Evolutionary conservation across 2,797 vertebrate species (phyloP), one percentile per base, ranked within the genome.

Genomic region (Clarias platycephalus): DNA sequence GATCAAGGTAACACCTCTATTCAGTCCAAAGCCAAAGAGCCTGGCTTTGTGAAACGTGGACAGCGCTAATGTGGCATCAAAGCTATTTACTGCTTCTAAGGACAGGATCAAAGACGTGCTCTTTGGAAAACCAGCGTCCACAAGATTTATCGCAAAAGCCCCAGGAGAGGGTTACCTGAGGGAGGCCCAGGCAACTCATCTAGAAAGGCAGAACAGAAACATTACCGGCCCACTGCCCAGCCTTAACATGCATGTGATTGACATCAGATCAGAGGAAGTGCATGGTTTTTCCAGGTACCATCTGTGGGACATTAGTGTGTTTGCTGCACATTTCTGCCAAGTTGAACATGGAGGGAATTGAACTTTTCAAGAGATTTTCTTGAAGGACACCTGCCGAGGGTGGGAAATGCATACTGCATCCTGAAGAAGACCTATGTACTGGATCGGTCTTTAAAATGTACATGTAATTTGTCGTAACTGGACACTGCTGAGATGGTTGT

Each of bases 261-360:
- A 90, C 91, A 89, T 92, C 89, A 93, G 91, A 92, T 93, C 92
- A 92, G 92, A 94, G 93, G 91, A 93, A 92, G 90, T 90, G 64
- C 57, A 53, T 53, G 37, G 71, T 26, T 81, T 86, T 80, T 83
- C 78, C 66, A 84, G 85, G 87, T 62, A 66, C 79, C 86, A 86
- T 86, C 86, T 88, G 88, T 88, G 82, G 53, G 70, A 75, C 81
- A 84, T 88, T 86, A 89, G 53, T 82, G 78, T 34, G 1, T 88
- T 86, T 84, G 68, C 86, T 84, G 87, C 28, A 24, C 64, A 81
- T 81, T 58, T 83, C 78, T 26, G 20, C 57, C 49, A 26, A 81
- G 57, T 28, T 13, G 2, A 70, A 15, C 49, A 66, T 44, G 76
- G 66, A 57, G 26, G 9, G 44, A 84, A 58, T 53, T 80, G 8